Evolutionary conservation across 2,888 invertebrate species (phyloP).

Genomic region (Chaetogeoica ovagalla): DNA sequence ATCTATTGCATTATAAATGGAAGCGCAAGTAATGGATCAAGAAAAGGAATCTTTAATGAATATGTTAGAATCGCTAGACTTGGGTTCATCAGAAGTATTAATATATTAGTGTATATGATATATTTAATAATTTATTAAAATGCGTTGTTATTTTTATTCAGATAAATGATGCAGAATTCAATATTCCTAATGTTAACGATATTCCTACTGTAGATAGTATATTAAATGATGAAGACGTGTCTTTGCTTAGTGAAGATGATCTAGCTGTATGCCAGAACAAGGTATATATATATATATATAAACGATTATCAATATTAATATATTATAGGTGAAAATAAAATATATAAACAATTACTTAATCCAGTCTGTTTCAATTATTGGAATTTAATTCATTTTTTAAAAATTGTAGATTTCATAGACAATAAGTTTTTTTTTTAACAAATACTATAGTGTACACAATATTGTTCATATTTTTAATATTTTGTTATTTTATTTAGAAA

Average conservation of each 20-base stretch:
- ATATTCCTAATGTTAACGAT: constrained; percentile 74
- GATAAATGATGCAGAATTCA: constrained; percentile 81
- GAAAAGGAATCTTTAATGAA: constrained; percentile 28
- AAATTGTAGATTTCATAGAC: too few species aligned
- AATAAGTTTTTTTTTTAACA: too few species aligned
- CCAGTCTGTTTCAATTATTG: too few species aligned
- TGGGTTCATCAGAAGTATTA: constrained; percentile 44
- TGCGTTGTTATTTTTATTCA: constrained; percentile 59
- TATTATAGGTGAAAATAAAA: background rate
- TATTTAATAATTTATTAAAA: background rate
- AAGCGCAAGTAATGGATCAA: constrained; percentile 7
- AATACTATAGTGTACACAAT: too few species aligned
- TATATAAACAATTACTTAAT: background rate
- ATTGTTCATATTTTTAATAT: too few species aligned
- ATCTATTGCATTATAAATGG: constrained; percentile 3
- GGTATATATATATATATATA: constrained; percentile 30
- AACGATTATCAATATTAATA: background rate
- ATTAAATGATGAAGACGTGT: constrained; percentile 67
- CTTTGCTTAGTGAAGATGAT: constrained; percentile 57
- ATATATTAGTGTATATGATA: background rate
- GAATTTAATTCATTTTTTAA: too few species aligned
- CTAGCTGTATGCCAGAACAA: constrained; percentile 48
- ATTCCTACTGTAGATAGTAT: constrained; percentile 81
- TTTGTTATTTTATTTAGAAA: too few species aligned
- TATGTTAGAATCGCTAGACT: constrained; percentile 34